A percentile compares a stretch with the other conserved stretches of the same genome.
Conservation (phyloP, 2,113 vertebrate species). For the Propithecus coquereli region DNA sequence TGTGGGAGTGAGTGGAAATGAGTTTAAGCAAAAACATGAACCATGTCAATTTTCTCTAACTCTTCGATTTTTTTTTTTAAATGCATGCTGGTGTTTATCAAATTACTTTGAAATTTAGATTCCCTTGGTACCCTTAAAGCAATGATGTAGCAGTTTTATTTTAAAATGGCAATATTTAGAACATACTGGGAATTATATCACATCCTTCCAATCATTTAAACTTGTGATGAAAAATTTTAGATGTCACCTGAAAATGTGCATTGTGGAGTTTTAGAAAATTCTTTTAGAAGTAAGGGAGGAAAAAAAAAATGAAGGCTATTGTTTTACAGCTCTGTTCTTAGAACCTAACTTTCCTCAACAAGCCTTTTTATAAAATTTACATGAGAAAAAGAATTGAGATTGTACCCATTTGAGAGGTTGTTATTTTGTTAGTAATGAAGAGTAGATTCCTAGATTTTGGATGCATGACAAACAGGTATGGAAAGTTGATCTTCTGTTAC, state of each 20-base stretch:
- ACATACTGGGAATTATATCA: not conserved
- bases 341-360: not conserved
- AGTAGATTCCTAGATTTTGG: not conserved
- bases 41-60: not conserved
- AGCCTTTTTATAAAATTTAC: not conserved
- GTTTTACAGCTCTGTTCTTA: not conserved
- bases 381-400: not conserved
- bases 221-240: not conserved
- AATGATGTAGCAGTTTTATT: not conserved
- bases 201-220: not conserved
- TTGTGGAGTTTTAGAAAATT: not conserved
- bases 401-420: not conserved
- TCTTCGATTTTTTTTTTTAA: not conserved
- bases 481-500: not conserved
- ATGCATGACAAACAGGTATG: not conserved
- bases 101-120: not conserved
- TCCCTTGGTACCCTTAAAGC: not conserved
- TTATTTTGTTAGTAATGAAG: not conserved
- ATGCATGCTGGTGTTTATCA: not conserved
- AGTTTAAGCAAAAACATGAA: not conserved
- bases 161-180: not conserved
- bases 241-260: not conserved
- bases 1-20: not conserved
- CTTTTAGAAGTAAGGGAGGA: not conserved
- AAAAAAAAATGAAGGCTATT: not conserved